Conservation (phyloP, 1,140 invertebrate species). For the Hylaeus anthracinus region DNA sequence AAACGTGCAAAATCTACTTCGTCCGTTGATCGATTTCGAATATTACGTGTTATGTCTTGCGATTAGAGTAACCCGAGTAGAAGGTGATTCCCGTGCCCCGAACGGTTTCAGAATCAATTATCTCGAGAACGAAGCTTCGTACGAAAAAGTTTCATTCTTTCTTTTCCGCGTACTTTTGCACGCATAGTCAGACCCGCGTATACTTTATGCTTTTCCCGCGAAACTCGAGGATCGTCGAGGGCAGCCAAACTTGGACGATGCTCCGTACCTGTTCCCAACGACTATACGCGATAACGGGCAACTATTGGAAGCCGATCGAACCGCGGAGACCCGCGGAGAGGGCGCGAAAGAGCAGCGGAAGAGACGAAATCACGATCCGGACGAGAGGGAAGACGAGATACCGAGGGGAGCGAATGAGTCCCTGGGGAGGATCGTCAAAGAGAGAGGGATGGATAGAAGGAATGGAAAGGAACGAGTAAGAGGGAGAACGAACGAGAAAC, state of each 20-base stretch:
- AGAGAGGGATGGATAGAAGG: background rate
- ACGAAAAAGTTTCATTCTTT: no score
- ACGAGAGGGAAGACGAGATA: constrained; percentile 21
- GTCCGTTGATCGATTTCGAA: no score
- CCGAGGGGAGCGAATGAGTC: constrained; percentile 31
- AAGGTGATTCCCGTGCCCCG: no score
- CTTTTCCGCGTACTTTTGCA: no score
- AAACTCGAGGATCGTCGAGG: no score
- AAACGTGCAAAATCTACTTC: no score
- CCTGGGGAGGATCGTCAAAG: constrained; percentile 11
- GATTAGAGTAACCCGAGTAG: no score
- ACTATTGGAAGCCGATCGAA: constrained; percentile 26
- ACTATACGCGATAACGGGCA: background rate
- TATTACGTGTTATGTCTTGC: no score
- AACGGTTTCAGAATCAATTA: no score
- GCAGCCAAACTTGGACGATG: background rate
- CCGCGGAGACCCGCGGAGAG: background rate
- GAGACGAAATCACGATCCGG: constrained; percentile 32
- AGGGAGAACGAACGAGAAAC: constrained; percentile 24
- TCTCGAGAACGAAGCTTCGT: no score
- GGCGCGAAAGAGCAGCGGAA: constrained; percentile 15
- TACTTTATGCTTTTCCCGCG: no score
- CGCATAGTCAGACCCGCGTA: no score
- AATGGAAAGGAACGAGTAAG: constrained; percentile 7
- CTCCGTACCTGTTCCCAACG: background rate